A percentile compares a stretch with the other conserved stretches of the same genome.
These are phyloP conservation scores for Accipiter cooperii DNA, from an alignment of 2,113 vertebrate species.

Conservation along the genomic window DNA sequence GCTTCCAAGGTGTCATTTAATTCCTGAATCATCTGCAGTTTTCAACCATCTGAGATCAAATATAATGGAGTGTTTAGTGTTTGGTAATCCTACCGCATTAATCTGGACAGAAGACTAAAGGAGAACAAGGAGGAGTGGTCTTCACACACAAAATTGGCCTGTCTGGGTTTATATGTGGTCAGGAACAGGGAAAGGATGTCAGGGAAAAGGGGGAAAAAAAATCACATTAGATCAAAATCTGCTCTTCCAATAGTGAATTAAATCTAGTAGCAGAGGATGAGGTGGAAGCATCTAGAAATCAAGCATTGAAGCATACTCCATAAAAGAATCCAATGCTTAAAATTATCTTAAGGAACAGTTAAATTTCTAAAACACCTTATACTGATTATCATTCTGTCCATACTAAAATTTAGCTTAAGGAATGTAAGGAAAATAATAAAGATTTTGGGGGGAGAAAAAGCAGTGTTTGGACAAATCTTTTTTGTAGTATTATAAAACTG, in stretches of 20 bases:
- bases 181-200: neutral
- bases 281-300: neutral
- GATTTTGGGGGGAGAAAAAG: neutral
- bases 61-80: neutral
- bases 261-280: neutral
- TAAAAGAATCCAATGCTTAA: neutral
- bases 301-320: neutral
- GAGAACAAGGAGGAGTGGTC: neutral
- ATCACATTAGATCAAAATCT: neutral
- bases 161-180: neutral
- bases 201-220: neutral
- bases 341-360: neutral
- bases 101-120: neutral
- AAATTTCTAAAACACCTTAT: neutral
- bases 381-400: neutral
- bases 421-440: neutral
- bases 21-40: neutral
- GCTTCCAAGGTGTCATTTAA: neutral
- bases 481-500: neutral
- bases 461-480: neutral
- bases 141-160: neutral
- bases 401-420: neutral
- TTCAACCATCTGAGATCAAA: neutral
- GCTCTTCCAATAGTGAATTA: neutral
- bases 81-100: neutral